Evolutionary conservation across 1,140 invertebrate genomes (phyloP).

Genomic region (Doryteuthis pealeii): DNA sequence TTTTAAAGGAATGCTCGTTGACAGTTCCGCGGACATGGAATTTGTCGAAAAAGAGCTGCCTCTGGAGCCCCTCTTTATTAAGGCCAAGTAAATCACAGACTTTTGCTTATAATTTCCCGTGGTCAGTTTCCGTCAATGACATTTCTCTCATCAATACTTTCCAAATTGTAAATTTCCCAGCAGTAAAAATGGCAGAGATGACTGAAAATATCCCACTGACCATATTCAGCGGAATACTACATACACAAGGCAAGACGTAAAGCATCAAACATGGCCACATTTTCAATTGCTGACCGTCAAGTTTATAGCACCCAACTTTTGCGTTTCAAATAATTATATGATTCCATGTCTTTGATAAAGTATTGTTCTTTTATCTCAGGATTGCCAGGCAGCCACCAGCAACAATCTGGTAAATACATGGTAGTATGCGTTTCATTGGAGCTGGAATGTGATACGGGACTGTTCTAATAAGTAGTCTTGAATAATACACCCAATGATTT

Average conservation of each 20-base stretch:
- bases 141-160: conserved; percentile 86
- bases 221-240: conserved; percentile 70
- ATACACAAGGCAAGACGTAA: conserved; percentile 85
- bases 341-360: conserved; percentile 71
- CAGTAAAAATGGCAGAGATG: conserved; percentile 87
- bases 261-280: conserved; percentile 80
- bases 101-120: conserved; percentile 73
- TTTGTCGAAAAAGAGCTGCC: conserved; percentile 83
- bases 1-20: conserved; percentile 90
- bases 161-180: conserved; percentile 87
- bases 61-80: conserved; percentile 73
- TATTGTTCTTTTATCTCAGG: conserved; percentile 76
- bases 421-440: conserved; percentile 90
- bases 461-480: conserved; percentile 95
- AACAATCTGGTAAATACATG: conserved; percentile 93
- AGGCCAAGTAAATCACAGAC: conserved; percentile 81
- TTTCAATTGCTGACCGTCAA: conserved; percentile 74
- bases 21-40: conserved; percentile 93
- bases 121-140: conserved; percentile 76
- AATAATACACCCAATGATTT: conserved; percentile 90
- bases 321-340: conserved; percentile 83
- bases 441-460: conserved; percentile 88
- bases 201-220: conserved; percentile 90
- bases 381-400: conserved; percentile 75
- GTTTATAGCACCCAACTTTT: conserved; percentile 73